phyloP scores from a whole-genome alignment of 2,113 vertebrate genomes.

The Nothoprocta perdicaria region DNA sequence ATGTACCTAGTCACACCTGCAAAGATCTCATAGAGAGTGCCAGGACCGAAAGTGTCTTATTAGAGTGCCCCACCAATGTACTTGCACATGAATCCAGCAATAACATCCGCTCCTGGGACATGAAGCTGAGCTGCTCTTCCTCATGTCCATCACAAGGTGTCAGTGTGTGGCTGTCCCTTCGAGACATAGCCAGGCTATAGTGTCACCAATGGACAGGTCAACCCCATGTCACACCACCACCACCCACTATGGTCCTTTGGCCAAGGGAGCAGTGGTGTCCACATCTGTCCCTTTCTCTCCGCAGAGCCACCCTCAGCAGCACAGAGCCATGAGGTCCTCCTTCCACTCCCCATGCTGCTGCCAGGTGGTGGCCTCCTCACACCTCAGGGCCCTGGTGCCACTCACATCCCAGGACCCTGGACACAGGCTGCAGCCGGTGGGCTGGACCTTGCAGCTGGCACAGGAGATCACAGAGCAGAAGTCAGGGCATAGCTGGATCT shows the following conservation, averaged over 20 bases:
- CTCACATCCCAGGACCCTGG: not conserved
- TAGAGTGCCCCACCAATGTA: not conserved
- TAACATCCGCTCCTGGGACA: not conserved
- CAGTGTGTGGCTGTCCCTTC: slow-evolving; percentile 31
- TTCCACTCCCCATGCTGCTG: not conserved
- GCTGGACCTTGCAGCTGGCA: not conserved
- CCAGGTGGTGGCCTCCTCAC: rapidly evolving
- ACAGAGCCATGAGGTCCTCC: not conserved
- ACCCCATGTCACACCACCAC: not conserved
- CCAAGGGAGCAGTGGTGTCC: not conserved
- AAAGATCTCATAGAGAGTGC: not conserved
- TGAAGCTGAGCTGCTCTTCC: slow-evolving; percentile 7
- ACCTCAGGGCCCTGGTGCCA: not conserved
- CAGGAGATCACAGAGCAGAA: not conserved
- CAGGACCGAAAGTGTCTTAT: not conserved
- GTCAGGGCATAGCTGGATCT: not conserved
- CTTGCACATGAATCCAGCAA: not conserved
- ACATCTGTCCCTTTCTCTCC: not conserved
- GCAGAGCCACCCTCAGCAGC: not conserved
- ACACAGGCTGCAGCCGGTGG: not conserved
- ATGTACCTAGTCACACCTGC: not conserved
- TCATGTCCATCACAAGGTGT: slow-evolving; percentile 56
- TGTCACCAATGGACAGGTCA: not conserved
- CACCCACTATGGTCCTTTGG: rapidly evolving
- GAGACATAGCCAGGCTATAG: not conserved